A percentile compares a stretch with the other conserved stretches of the same genome.
Conservation (phyloP, 2,888 invertebrate species). For the Erebia palarica region DNA sequence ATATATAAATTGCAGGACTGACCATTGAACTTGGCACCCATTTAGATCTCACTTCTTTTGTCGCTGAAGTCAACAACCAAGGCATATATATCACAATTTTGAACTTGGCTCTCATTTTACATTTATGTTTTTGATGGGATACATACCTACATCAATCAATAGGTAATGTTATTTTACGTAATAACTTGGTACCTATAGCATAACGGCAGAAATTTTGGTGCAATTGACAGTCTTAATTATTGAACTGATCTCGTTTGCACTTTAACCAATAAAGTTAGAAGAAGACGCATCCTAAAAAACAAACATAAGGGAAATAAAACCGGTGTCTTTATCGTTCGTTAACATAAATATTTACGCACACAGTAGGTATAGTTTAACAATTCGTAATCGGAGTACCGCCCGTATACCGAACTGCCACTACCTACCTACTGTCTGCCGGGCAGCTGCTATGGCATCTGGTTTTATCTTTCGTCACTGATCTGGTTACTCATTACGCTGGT, state of each 20-base stretch:
- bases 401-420: background rate
- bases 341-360: background rate
- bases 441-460: slow-evolving; percentile 34
- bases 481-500: slow-evolving; percentile 27
- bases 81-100: no score
- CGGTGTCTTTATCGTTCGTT: background rate
- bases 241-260: background rate
- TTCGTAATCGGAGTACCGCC: slow-evolving; percentile 18
- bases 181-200: no score
- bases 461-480: slow-evolving; percentile 31
- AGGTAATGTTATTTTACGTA: no score
- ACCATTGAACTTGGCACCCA: no score
- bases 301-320: background rate
- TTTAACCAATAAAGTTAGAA: background rate
- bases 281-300: background rate
- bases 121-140: no score
- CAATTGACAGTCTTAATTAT: no score
- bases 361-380: slow-evolving; percentile 11
- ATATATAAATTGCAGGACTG: no score
- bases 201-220: no score
- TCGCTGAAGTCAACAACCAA: no score
- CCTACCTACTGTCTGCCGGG: slow-evolving; percentile 11
- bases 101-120: no score
- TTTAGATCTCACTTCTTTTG: no score
- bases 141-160: no score